Evolutionary conservation across 2,797 vertebrate genomes (phyloP).

Genomic region (Thaleichthys pacificus): DNA sequence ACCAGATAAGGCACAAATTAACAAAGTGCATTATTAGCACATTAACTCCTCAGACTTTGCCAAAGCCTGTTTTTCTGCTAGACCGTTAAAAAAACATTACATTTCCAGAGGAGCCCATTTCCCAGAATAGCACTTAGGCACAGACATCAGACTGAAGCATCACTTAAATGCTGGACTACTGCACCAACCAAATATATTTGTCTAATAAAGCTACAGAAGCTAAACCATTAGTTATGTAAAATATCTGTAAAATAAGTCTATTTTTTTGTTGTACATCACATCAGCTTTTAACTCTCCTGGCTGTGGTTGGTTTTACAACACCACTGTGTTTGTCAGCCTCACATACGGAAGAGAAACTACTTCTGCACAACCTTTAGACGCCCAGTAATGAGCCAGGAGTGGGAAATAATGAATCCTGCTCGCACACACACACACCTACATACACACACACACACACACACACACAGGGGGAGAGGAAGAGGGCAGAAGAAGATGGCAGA

Average conservation of each 20-base stretch:
- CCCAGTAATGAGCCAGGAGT: conserved; percentile 4
- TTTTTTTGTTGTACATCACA: conserved; percentile 2
- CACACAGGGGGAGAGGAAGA: neutral
- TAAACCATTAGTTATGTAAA: neutral
- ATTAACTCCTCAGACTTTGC: neutral
- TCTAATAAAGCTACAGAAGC: conserved; percentile 11
- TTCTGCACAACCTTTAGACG: neutral
- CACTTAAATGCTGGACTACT: neutral
- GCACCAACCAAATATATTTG: neutral
- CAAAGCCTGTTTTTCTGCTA: conserved; percentile 1
- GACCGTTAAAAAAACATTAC: neutral
- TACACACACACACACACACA: no score
- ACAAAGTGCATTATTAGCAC: conserved; percentile 1
- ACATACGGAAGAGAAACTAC: neutral
- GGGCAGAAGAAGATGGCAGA: neutral
- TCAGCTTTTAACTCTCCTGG: conserved; percentile 3
- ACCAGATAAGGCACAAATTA: conserved; percentile 2
- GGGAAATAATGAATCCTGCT: neutral
- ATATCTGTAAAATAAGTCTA: neutral
- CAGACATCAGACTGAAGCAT: neutral
- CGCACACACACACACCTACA: no score
- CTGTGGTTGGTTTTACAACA: conserved; percentile 2
- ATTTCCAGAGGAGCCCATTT: conserved; percentile 2
- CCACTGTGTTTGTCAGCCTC: neutral
- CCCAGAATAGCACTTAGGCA: conserved; percentile 14